Conservation (phyloP, 1,140 invertebrate species). For the Cephus cinctus region DNA sequence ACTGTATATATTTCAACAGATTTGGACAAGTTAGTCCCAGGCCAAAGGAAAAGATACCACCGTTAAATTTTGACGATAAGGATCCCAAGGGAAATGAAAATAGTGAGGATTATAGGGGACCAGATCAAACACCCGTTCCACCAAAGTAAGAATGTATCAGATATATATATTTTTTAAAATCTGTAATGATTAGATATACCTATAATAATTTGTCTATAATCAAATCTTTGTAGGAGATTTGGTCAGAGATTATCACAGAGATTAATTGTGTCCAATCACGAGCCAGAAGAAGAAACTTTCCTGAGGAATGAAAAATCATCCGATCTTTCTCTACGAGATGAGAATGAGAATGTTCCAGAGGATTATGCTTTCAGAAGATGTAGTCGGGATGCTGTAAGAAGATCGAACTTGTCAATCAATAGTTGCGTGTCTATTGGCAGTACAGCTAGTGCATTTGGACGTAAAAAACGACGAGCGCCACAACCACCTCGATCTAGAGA, state of each 20-base stretch:
- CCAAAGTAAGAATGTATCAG: constrained; percentile 31
- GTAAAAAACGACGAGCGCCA: constrained; percentile 48
- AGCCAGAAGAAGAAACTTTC: constrained; percentile 22
- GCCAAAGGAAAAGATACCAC: constrained; percentile 36
- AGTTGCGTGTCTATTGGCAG: constrained; percentile 46
- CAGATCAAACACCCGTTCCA: constrained; percentile 35
- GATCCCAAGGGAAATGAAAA: constrained; percentile 10
- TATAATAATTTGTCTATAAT: no score
- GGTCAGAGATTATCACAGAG: constrained; percentile 41
- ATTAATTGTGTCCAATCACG: constrained; percentile 14
- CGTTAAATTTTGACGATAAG: constrained; percentile 33
- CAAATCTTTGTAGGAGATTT: constrained; percentile 35
- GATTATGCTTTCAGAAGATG: constrained; percentile 47
- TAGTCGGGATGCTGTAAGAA: constrained; percentile 42
- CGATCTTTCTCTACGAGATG: constrained; percentile 32
- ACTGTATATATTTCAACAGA: constrained; percentile 19
- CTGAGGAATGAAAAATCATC: constrained; percentile 12
- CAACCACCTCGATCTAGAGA: constrained; percentile 37
- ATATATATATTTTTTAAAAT: no score
- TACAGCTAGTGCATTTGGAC: constrained; percentile 39
- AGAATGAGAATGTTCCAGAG: constrained; percentile 44
- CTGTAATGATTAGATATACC: no score
- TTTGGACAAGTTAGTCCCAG: constrained; percentile 45
- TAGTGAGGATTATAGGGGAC: constrained; percentile 17
- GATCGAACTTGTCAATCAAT: constrained; percentile 50